Evolutionary conservation across 2,113 vertebrate species (phyloP).

Genomic region (Pseudonaja textilis): DNA sequence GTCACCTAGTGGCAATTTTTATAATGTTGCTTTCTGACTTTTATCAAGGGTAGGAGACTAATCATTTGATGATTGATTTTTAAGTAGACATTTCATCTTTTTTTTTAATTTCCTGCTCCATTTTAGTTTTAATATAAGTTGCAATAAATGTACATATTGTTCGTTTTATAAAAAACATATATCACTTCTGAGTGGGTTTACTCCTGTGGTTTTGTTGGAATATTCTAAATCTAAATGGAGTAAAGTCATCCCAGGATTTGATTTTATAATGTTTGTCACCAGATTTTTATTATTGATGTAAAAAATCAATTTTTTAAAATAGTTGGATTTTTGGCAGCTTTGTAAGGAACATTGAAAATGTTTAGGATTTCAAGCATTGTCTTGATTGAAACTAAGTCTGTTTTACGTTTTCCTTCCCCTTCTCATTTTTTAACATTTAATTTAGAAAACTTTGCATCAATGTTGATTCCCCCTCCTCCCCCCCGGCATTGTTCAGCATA

Average conservation of each 20-base stretch:
- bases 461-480: constrained; percentile 69
- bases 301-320: constrained; percentile 73
- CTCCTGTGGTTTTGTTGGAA: constrained; percentile 73
- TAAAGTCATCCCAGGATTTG: constrained; percentile 75
- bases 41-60: constrained; percentile 77
- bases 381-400: constrained; percentile 72
- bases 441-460: constrained; percentile 76
- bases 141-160: constrained; percentile 83
- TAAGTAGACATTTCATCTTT: constrained; percentile 76
- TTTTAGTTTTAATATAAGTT: constrained; percentile 83
- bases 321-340: constrained; percentile 78
- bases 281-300: constrained; percentile 82
- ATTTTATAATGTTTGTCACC: constrained; percentile 81
- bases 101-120: constrained; percentile 66
- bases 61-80: constrained; percentile 74
- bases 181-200: constrained; percentile 78
- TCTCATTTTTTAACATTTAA: constrained; percentile 73
- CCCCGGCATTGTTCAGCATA: constrained; percentile 79
- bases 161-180: constrained; percentile 77
- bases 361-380: constrained; percentile 73
- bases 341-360: constrained; percentile 74
- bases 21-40: constrained; percentile 82
- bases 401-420: constrained; percentile 76
- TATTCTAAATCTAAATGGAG: constrained; percentile 78
- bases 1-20: constrained; percentile 80